A percentile compares a stretch with the other conserved stretches of the same genome.
These are phyloP conservation scores for Rhynchomys soricoides DNA, from an alignment of 2,113 vertebrate species.

Conservation along the genomic window DNA sequence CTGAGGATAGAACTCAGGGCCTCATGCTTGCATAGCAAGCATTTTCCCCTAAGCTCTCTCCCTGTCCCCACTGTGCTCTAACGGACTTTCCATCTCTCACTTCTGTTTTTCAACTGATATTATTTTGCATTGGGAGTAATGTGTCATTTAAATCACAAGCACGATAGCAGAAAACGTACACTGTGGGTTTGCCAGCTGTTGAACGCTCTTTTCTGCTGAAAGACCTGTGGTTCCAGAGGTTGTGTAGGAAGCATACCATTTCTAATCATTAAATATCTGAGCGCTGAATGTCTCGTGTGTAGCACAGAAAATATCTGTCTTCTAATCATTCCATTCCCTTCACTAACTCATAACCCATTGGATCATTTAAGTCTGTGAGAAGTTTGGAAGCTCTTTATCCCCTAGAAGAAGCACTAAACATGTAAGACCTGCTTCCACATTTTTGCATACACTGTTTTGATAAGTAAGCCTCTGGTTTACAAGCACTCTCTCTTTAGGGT, in stretches of 20 bases:
- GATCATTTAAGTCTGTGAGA: background rate
- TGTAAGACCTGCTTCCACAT: background rate
- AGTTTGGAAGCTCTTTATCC: background rate
- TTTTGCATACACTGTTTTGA: background rate
- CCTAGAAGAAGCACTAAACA: background rate
- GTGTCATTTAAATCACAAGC: conserved; percentile 26
- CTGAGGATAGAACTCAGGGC: background rate
- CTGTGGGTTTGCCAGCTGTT: conserved; percentile 21
- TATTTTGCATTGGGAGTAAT: background rate
- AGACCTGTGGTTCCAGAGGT: background rate
- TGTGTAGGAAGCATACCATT: background rate
- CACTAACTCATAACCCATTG: background rate
- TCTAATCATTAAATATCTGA: background rate
- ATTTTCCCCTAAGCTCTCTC: background rate
- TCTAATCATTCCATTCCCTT: background rate
- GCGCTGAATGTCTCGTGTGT: background rate
- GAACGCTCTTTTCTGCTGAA: background rate
- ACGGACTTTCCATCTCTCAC: background rate
- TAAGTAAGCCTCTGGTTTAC: background rate
- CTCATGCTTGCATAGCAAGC: background rate
- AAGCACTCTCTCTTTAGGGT: background rate
- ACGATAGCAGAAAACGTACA: background rate
- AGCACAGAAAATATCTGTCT: background rate
- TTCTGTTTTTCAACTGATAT: background rate
- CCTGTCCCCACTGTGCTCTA: background rate